Percentiles rank a stretch among this genome's conserved stretches.
Evolutionary conservation across 2,113 vertebrate species (phyloP).

Genomic region (Engraulis encrasicolus): DNA sequence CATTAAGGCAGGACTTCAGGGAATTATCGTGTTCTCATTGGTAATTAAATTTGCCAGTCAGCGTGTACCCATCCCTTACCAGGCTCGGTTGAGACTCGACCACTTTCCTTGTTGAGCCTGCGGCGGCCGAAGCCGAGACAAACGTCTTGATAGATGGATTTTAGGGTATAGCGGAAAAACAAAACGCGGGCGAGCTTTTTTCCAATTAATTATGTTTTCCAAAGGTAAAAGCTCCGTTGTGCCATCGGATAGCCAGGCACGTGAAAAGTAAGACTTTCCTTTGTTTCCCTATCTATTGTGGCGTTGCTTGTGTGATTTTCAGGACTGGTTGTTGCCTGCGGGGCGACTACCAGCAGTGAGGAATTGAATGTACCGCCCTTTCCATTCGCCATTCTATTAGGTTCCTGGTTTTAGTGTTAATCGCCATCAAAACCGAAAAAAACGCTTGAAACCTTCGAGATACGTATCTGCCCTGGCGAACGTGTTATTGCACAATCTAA

Average conservation of each 20-base stretch:
- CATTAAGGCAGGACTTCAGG: conserved; percentile 52
- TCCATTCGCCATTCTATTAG: conserved; percentile 71
- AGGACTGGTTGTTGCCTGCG: conserved; percentile 57
- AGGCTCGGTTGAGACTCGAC: conserved; percentile 80
- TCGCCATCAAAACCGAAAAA: background rate
- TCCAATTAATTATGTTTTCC: conserved; percentile 86
- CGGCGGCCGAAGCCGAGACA: conserved; percentile 86
- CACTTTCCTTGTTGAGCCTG: conserved; percentile 79
- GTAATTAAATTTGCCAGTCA: conserved; percentile 57
- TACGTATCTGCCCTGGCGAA: background rate
- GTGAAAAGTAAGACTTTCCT: conserved; percentile 88
- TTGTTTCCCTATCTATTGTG: conserved; percentile 54
- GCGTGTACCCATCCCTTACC: conserved; percentile 61
- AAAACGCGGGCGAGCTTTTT: conserved; percentile 71
- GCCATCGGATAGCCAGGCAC: conserved; percentile 93
- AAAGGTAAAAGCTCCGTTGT: conserved; percentile 96
- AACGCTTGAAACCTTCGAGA: background rate
- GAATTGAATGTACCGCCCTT: conserved; percentile 78
- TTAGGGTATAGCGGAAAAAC: conserved; percentile 74
- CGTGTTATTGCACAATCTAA: conserved; percentile 5
- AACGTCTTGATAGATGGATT: conserved; percentile 88
- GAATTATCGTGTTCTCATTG: conserved; percentile 56
- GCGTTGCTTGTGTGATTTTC: conserved; percentile 64
- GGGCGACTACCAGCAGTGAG: conserved; percentile 44
- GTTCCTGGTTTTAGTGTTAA: conserved; percentile 18